phyloP scores from a whole-genome alignment of 2,797 vertebrate species.

The Acanthis flammea region DNA sequence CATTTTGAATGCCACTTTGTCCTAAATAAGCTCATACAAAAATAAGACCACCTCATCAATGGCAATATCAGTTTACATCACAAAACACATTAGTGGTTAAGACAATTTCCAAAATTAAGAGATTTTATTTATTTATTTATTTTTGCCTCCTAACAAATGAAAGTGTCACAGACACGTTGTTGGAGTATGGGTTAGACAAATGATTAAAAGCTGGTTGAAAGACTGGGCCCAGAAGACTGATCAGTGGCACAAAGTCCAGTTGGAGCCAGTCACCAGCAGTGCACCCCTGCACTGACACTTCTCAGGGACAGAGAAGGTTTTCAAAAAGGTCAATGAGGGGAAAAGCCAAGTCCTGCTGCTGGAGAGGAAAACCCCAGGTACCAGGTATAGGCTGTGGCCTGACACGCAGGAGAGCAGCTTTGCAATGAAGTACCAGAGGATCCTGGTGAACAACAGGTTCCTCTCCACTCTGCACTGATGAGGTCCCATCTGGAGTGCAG shows the following conservation, averaged over 20 bases:
- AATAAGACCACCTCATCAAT: background rate
- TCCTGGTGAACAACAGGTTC: background rate
- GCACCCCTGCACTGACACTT: background rate
- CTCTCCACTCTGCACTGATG: background rate
- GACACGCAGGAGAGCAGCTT: background rate
- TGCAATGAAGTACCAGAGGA: background rate
- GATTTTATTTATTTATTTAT: background rate
- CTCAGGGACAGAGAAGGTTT: background rate
- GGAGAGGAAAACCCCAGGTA: background rate
- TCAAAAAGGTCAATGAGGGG: background rate
- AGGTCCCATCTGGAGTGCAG: background rate
- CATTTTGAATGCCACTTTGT: background rate
- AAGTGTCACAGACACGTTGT: background rate
- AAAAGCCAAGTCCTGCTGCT: background rate
- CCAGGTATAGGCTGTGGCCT: background rate
- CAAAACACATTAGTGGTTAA: background rate
- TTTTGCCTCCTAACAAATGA: background rate
- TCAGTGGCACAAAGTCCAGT: background rate
- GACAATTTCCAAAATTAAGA: background rate
- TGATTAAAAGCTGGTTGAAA: background rate
- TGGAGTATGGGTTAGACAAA: background rate
- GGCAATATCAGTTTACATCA: background rate
- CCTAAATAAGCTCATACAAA: background rate
- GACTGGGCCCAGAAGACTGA: background rate
- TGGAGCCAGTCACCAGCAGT: background rate